Conservation (phyloP, 2,113 vertebrate genomes). For the Ictalurus furcatus region DNA sequence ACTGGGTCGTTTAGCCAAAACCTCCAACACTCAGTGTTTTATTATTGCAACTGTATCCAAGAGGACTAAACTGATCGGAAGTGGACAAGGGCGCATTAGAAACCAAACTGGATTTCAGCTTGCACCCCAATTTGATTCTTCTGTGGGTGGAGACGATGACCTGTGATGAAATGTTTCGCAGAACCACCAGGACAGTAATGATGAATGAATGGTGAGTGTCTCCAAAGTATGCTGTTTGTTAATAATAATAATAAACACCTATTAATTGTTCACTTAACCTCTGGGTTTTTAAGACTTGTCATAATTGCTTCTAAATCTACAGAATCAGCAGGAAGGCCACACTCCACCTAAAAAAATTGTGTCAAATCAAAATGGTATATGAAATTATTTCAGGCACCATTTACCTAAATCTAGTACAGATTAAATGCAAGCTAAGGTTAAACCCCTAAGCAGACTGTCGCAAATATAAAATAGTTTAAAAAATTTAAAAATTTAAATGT, state of each 20-base stretch:
- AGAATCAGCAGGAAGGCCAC: slow-evolving; percentile 1
- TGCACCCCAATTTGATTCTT: not conserved
- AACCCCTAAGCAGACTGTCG: not conserved
- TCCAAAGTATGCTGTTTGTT: not conserved
- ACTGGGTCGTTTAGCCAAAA: not conserved
- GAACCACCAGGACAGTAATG: not conserved
- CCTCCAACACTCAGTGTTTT: not conserved
- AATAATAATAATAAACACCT: not conserved
- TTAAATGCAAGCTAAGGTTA: slow-evolving; percentile 15
- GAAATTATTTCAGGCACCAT: slow-evolving; percentile 34
- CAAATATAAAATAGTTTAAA: not conserved
- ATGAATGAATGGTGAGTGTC: not conserved
- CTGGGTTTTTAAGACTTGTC: not conserved
- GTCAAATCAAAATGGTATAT: not conserved
- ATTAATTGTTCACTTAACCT: not conserved
- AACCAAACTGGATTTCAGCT: not conserved
- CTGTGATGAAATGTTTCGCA: not conserved
- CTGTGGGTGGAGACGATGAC: not conserved
- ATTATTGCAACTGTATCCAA: not conserved
- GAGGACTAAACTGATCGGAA: not conserved
- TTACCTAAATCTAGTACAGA: slow-evolving; percentile 29
- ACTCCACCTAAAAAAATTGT: not conserved
- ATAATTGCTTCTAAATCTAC: slow-evolving; percentile 2
- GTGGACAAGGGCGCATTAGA: not conserved
- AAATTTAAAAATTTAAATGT: not conserved